phyloP scores from a whole-genome alignment of 2,888 invertebrate species.

The Nemoura dubitans region DNA sequence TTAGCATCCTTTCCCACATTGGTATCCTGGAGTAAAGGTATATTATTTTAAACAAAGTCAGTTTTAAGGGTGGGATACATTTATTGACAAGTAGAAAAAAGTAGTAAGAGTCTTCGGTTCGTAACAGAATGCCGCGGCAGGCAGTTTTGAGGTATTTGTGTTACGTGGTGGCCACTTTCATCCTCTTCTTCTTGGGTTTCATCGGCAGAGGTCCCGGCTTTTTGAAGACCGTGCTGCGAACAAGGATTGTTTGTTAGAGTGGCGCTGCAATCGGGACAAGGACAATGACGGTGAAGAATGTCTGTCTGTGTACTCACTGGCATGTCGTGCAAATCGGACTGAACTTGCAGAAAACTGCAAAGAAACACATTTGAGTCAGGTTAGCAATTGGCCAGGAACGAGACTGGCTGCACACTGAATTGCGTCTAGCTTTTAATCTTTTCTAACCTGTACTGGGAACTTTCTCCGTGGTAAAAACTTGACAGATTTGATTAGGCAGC shows the following conservation, averaged over 20 bases:
- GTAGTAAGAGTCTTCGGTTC: neutral
- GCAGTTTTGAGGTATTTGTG: neutral
- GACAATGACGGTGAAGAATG: neutral
- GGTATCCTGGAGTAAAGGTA: too few relatives aligned
- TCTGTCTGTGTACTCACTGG: constrained; percentile 75
- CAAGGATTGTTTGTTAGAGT: constrained; percentile 54
- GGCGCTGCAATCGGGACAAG: neutral
- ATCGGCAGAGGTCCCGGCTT: constrained; percentile 81
- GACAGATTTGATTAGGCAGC: too few relatives aligned
- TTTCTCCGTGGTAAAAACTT: too few relatives aligned
- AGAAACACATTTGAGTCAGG: constrained; percentile 55
- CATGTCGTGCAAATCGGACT: constrained; percentile 98
- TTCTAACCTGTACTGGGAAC: too few relatives aligned
- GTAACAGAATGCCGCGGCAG: neutral
- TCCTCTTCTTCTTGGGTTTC: constrained; percentile 85
- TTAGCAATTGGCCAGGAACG: neutral
- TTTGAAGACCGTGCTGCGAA: constrained; percentile 88
- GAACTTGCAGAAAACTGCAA: constrained; percentile 94
- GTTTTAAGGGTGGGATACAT: neutral
- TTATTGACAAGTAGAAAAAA: neutral
- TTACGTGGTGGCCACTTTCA: constrained; percentile 59
- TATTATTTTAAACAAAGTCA: neutral
- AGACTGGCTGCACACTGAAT: too few relatives aligned
- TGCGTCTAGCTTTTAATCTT: too few relatives aligned
- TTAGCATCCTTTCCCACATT: too few relatives aligned